phyloP scores from a whole-genome alignment of 2,888 invertebrate species.

The Lasioglossum zephyrum region DNA sequence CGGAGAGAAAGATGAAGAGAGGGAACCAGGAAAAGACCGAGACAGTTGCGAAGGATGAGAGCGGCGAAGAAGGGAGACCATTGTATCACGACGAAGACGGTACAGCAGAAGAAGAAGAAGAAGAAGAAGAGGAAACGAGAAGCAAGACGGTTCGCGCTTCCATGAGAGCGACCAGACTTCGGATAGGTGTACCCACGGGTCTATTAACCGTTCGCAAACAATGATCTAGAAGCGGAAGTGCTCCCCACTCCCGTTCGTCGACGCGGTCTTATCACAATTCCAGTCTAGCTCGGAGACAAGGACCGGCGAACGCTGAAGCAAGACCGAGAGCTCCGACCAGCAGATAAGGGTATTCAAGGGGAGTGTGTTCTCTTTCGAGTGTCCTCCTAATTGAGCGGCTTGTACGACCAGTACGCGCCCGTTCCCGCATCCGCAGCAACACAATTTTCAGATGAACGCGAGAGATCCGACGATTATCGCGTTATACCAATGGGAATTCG shows the following conservation, averaged over 20 bases:
- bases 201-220: constrained; percentile 84
- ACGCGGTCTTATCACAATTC: constrained; percentile 79
- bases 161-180: constrained; percentile 72
- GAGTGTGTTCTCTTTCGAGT: constrained; percentile 69
- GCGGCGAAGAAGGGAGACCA: constrained; percentile 45
- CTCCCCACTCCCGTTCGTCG: constrained; percentile 51
- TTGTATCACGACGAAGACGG: constrained; percentile 38
- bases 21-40: constrained; percentile 1
- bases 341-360: constrained; percentile 49
- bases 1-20: neutral
- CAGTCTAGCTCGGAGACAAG: constrained; percentile 69
- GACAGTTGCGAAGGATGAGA: constrained; percentile 20
- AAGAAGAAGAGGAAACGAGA: constrained; percentile 55
- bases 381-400: constrained; percentile 75
- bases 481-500: constrained; percentile 30
- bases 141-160: constrained; percentile 66
- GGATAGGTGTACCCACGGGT: constrained; percentile 80
- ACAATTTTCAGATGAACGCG: constrained; percentile 54
- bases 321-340: constrained; percentile 33
- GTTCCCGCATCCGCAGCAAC: constrained; percentile 33
- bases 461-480: constrained; percentile 53
- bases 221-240: constrained; percentile 83
- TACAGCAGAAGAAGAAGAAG: neutral
- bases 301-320: constrained; percentile 47
- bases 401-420: constrained; percentile 50